These are phyloP conservation scores for Ophion obscuratus DNA, from an alignment of 2,888 invertebrate genomes.

Conservation along the genomic window DNA sequence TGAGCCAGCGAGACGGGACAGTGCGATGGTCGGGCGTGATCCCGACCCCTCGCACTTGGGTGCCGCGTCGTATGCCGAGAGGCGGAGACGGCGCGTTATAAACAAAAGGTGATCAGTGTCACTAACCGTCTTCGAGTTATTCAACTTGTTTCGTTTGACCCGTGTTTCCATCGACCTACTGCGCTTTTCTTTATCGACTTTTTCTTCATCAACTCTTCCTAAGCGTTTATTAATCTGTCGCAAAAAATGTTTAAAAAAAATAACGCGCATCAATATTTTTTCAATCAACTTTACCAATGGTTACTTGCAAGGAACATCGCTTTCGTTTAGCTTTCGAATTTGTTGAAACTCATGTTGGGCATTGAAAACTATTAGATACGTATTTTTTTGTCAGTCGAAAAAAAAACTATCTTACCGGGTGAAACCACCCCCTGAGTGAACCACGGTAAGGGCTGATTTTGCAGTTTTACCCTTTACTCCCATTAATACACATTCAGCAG, in stretches of 20 bases:
- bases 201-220: too few relatives aligned
- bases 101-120: too few relatives aligned
- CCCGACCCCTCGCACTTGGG: too few relatives aligned
- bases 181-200: too few relatives aligned
- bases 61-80: too few relatives aligned
- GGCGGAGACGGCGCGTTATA: too few relatives aligned
- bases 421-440: background rate
- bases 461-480: background rate
- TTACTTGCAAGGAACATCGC: background rate
- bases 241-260: background rate
- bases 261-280: background rate
- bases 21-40: too few relatives aligned
- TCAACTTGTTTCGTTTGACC: too few relatives aligned
- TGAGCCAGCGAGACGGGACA: too few relatives aligned
- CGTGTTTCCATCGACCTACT: background rate
- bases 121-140: too few relatives aligned
- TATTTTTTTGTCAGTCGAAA: background rate
- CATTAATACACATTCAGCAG: background rate
- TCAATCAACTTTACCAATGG: background rate
- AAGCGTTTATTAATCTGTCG: too few relatives aligned
- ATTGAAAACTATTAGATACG: background rate
- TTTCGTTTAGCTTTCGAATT: background rate
- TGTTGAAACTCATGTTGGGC: background rate
- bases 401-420: background rate
- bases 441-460: background rate